These are phyloP conservation scores for Volucella zonaria DNA, from an alignment of 2,888 invertebrate genomes.

Conservation along the genomic window DNA sequence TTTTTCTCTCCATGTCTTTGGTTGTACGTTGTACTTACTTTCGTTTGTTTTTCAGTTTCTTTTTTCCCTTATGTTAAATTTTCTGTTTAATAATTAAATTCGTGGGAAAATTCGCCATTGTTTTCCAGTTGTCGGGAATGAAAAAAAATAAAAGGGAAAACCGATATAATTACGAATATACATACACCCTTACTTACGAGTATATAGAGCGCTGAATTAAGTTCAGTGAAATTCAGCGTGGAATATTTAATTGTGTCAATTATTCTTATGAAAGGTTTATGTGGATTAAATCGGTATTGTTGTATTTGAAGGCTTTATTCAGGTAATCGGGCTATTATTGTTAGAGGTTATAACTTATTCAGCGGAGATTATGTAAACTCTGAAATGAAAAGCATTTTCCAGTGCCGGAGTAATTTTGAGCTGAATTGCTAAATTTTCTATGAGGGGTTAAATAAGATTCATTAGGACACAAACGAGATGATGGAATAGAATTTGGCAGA, in stretches of 20 bases:
- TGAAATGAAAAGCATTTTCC: background rate
- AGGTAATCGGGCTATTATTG: no score
- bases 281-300: no score
- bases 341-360: no score
- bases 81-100: conserved; percentile 17
- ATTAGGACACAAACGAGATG: no score
- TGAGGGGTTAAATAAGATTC: no score
- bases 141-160: conserved; percentile 1
- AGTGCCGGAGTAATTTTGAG: no score
- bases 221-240: conserved; percentile 49
- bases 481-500: no score
- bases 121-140: conserved; percentile 22
- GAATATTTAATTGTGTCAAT: conserved; percentile 13
- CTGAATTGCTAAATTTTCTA: no score
- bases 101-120: conserved; percentile 43
- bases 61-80: background rate
- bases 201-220: conserved; percentile 8
- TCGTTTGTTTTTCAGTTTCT: background rate
- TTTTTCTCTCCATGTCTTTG: background rate
- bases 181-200: no score
- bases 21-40: background rate
- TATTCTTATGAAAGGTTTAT: no score
- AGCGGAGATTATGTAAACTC: background rate
- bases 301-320: no score
- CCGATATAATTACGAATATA: background rate